Conservation (phyloP, 92 coral and sea anemone species). For the Bergia sp. region DNA sequence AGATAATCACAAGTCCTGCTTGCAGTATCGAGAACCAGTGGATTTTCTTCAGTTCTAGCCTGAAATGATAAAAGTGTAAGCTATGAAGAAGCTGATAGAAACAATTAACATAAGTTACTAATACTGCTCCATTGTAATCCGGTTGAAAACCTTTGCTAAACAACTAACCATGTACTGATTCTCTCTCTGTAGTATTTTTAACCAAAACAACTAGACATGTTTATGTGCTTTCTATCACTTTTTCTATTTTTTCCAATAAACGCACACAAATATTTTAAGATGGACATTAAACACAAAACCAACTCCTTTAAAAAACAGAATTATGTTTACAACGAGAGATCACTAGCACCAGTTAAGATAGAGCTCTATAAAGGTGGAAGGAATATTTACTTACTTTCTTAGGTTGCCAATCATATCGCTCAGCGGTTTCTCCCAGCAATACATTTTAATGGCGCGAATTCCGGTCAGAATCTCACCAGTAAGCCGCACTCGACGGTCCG, state of each 20-base stretch:
- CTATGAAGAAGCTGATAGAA: background rate
- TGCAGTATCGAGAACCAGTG: conserved; percentile 36
- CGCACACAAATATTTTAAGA: background rate
- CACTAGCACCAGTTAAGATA: background rate
- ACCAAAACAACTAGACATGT: no score
- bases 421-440: conserved; percentile 28
- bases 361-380: background rate
- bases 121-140: background rate
- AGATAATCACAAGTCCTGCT: conserved; percentile 30
- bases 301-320: no score
- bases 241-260: no score
- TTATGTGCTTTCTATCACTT: no score
- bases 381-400: conserved; percentile 13
- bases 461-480: conserved; percentile 25
- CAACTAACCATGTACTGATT: background rate
- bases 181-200: background rate
- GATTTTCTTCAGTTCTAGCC: conserved; percentile 38
- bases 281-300: background rate
- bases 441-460: conserved; percentile 39
- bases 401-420: conserved; percentile 26
- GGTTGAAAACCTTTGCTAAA: no score
- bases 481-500: conserved; percentile 39
- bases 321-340: background rate
- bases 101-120: background rate
- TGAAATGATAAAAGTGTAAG: background rate